Evolutionary conservation across 2,113 vertebrate species (phyloP).

Genomic region (Laterallus jamaicensis): DNA sequence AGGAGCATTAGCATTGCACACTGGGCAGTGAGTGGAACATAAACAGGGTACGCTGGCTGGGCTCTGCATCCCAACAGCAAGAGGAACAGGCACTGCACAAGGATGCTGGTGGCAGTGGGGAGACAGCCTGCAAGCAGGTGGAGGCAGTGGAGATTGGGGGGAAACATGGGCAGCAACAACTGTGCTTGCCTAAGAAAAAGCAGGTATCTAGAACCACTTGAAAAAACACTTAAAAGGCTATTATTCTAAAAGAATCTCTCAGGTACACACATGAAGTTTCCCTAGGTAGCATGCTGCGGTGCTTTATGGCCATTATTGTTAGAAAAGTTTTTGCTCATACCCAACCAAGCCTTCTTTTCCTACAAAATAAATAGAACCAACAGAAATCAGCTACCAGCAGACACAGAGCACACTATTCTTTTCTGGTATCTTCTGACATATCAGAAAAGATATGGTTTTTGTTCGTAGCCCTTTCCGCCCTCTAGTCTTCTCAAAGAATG

Average conservation of each 20-base stretch:
- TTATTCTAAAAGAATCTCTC: neutral
- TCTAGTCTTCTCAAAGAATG: slow-evolving; percentile 28
- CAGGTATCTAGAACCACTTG: neutral
- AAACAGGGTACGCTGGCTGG: neutral
- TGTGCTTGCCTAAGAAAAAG: neutral
- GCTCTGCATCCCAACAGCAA: neutral
- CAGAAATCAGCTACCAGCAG: slow-evolving; percentile 31
- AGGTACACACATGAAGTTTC: neutral
- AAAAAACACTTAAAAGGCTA: neutral
- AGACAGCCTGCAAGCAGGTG: neutral
- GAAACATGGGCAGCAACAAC: neutral
- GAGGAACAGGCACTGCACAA: fast-evolving
- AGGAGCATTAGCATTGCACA: neutral
- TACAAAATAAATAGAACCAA: neutral
- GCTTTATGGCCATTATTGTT: neutral
- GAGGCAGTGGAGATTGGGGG: neutral
- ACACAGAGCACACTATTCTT: neutral
- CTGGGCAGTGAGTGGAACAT: neutral
- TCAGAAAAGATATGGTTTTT: neutral
- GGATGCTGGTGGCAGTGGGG: neutral
- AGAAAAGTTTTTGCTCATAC: neutral
- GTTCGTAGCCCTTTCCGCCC: neutral
- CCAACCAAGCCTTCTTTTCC: neutral
- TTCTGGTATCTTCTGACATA: slow-evolving; percentile 29
- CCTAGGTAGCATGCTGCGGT: neutral